Percentiles rank a stretch among this genome's conserved stretches.
Evolutionary conservation across 2,888 invertebrate genomes (phyloP).

Genomic region (Ernsta delagoae): DNA sequence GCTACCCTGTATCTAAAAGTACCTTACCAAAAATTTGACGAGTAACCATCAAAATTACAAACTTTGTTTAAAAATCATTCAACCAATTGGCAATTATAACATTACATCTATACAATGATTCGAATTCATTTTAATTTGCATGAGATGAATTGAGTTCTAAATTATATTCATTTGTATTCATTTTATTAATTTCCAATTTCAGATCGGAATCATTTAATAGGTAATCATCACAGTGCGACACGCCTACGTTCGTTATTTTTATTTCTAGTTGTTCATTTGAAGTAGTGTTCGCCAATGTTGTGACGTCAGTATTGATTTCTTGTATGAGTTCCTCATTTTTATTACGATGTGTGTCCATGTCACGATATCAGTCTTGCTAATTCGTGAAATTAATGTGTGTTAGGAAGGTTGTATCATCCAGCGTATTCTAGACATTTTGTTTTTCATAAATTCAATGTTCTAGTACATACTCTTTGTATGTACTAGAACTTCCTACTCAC

Average conservation of each 20-base stretch:
- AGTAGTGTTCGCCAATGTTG: constrained; percentile 64
- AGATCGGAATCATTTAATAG: constrained; percentile 86
- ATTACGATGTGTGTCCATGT: constrained; percentile 42
- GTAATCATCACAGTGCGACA: constrained; percentile 77
- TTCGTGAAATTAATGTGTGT: constrained; percentile 12
- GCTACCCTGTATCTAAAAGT: constrained; percentile 2
- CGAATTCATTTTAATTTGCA: constrained; percentile 48
- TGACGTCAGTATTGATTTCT: constrained; percentile 38
- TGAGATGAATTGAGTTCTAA: constrained; percentile 51
- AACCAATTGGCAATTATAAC: constrained; percentile 14
- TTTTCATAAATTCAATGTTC: background rate
- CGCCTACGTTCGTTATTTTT: constrained; percentile 60
- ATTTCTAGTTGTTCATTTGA: constrained; percentile 70
- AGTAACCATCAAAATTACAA: constrained; percentile 1
- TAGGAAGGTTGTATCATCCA: constrained; percentile 50
- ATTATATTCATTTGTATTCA: constrained; percentile 41
- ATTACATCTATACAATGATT: constrained; percentile 15
- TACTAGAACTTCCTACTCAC: background rate
- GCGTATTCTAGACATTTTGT: constrained; percentile 18
- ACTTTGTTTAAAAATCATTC: background rate
- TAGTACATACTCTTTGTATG: background rate
- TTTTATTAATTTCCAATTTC: constrained; percentile 79
- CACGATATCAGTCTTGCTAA: constrained; percentile 39
- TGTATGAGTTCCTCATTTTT: constrained; percentile 35
- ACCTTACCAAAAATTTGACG: background rate